Evolutionary conservation across 2,113 vertebrate genomes (phyloP), one percentile per base, ranked within the genome.

Genomic region (Panthera uncia): DNA sequence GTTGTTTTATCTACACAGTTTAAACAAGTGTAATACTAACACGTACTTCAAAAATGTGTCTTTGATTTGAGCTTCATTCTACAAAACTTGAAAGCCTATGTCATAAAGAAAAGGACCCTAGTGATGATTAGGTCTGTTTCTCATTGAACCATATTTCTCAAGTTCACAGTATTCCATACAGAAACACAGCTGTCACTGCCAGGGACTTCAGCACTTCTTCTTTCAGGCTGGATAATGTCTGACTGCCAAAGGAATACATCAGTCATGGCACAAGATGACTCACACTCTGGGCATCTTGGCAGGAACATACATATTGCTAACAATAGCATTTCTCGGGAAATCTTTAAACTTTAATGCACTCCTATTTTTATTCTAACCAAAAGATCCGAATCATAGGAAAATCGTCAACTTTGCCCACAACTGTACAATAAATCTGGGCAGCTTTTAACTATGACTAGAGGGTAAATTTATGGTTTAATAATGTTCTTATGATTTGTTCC

Each of bases 261-360:
- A 94, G 50, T 80, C 91, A 91, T 90, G 82, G 38, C 25, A 80
- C 38, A 50, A 2, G 38, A 76, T 97, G 97, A 96, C 66, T 96
- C 95, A 95, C 15, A 55, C 61, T 61, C 38, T 50, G 61, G 45
- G 4, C 11, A 48, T 95, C 38, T 91, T 91, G 89, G 94, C 93
- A 97, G 63, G 68, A 38, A 89, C 80, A 45, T 8, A n/a, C 41
- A 38, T 31, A 61, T 25, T 86, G 78, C n/a, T 94, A 94, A 93
- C 93, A 96, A 74, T 33, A 89, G 19, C 68, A 68, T 91, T 88
- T 94, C 86, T 83, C 91, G 73, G 89, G 95, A 93, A 97, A 95
- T 25, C 21, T 68, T 84, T 63, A 93, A 85, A 31, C 45, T 63
- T 89, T 95, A 92, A 86, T 82, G 11, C 7, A 21, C 78, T 88